Evolutionary conservation across 2,888 invertebrate species (phyloP), one percentile per base, ranked within the genome.

Genomic region (Heliconius aoede): DNA sequence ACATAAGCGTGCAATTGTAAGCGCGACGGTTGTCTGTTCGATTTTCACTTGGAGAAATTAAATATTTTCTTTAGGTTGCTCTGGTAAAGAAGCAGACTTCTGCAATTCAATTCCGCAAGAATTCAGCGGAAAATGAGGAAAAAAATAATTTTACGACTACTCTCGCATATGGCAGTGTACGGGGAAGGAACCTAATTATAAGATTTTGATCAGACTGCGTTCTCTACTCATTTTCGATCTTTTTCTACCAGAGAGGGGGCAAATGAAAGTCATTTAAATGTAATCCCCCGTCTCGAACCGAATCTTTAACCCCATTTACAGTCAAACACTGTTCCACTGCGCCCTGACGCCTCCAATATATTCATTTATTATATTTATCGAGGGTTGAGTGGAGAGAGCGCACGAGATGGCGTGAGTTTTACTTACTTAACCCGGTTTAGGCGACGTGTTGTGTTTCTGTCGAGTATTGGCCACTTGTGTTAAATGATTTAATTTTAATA

Each of bases 341-440:
- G 24, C 24, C 15, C 5, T 13, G n/a, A 36, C 24, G 24, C 3
- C 7, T 36, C 15, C 65, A 65, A 36, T 65, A 24, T 36, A 65
- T 65, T 65, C 11, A 65, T 36, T 65, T 36, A 18, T 36, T 36
- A 28, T 46, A 68, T 51, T 69, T 51, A 55, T n/a, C 30, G 30
- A 55, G 69, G 69, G 55, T 69, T 51, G 69, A 24, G 62, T 73
- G 30, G 62, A 68, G 46, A 28, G 64, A 21, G 32, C 26, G 74
- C 61, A 62, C 69, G 69, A 71, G 69, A 64, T 75, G 40, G 75
- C 75, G 75, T 75, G 75, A 46, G 40, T 28, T 71, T 75, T 75
- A 68, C 32, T 62, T 61, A 72, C 62, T 76, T 64, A 51, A 72
- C 71, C 71, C 51, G 60, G 4, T 62, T 46, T 26, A 64, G 71